These are phyloP conservation scores for Coleophora deauratella DNA, from an alignment of 2,888 invertebrate species.

Conservation along the genomic window DNA sequence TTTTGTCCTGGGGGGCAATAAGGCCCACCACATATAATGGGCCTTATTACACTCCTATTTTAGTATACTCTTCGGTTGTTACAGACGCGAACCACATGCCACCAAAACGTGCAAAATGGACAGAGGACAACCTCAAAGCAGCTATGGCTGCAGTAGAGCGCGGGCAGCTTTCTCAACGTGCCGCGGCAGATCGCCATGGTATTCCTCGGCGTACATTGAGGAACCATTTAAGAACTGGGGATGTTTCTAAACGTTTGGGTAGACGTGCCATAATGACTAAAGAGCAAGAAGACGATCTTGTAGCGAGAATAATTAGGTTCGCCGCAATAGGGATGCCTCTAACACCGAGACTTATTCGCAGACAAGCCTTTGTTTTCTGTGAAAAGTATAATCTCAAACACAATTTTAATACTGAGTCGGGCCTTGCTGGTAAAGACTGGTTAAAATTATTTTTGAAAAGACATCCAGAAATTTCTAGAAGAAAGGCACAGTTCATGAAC, in stretches of 20 bases:
- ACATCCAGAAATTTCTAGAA: constrained; percentile 15
- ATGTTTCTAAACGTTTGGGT: not conserved
- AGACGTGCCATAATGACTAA: not conserved
- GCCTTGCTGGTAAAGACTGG: not conserved
- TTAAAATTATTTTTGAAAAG: constrained; percentile 16
- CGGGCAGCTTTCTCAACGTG: not conserved
- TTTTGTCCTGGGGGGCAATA: too few relatives aligned
- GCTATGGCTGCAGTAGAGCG: not conserved
- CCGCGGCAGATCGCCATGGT: not conserved
- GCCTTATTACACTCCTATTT: too few relatives aligned
- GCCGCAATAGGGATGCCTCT: constrained; percentile 5
- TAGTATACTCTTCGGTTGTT: too few relatives aligned
- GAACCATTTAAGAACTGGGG: not conserved
- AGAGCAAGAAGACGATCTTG: constrained; percentile 8
- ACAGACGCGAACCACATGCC: too few relatives aligned
- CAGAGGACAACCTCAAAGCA: not conserved
- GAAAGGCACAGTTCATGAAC: constrained; percentile 24
- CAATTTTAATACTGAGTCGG: constrained; percentile 1
- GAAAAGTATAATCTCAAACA: constrained; percentile 1
- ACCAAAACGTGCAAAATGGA: too few relatives aligned
- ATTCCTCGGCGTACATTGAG: not conserved
- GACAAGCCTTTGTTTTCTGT: constrained; percentile 10
- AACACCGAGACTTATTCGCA: constrained; percentile 3
- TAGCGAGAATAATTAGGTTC: constrained; percentile 3
- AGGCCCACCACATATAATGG: too few relatives aligned